Percentiles rank a stretch among this genome's conserved stretches.
Evolutionary conservation across 2,888 invertebrate species (phyloP).

Genomic region (Microplitis manilae): DNA sequence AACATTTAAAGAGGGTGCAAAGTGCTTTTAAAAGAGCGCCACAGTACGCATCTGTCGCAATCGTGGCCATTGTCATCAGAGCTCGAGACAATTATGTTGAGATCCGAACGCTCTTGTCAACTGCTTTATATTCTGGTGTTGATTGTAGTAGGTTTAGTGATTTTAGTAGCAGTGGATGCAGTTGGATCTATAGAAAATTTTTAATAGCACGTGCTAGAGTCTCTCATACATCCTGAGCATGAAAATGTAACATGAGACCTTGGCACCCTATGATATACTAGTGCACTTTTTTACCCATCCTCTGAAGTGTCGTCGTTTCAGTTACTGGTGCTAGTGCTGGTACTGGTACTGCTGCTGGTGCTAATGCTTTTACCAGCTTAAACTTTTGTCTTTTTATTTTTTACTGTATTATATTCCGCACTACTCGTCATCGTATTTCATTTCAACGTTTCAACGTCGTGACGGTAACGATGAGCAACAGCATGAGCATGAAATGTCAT

Average conservation of each 20-base stretch:
- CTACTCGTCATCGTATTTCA: slow-evolving; percentile 40
- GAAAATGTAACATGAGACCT: slow-evolving; percentile 35
- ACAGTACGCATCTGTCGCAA: slow-evolving; percentile 69
- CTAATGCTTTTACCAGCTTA: not conserved
- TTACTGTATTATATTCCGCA: slow-evolving; percentile 33
- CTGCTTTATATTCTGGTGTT: slow-evolving; percentile 22
- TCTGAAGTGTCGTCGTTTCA: not conserved
- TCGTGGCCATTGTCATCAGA: slow-evolving; percentile 59
- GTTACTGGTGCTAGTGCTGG: no score
- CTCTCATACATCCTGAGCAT: slow-evolving; percentile 15
- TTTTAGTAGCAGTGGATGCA: not conserved
- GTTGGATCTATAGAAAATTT: not conserved
- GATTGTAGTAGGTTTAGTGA: slow-evolving; percentile 4
- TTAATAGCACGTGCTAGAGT: slow-evolving; percentile 30
- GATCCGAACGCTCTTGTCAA: not conserved
- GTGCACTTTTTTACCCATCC: slow-evolving; percentile 41
- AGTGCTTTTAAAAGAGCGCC: slow-evolving; percentile 55
- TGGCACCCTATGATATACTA: not conserved
- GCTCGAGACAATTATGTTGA: slow-evolving; percentile 45
- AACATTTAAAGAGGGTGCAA: slow-evolving; percentile 12
- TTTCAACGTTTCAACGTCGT: not conserved
- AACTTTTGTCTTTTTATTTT: slow-evolving; percentile 27
- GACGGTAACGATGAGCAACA: not conserved
- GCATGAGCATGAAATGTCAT: slow-evolving; percentile 17
- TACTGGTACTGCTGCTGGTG: not conserved